Conservation (phyloP, 2,888 invertebrate species). For the Pterostichus madidus region DNA sequence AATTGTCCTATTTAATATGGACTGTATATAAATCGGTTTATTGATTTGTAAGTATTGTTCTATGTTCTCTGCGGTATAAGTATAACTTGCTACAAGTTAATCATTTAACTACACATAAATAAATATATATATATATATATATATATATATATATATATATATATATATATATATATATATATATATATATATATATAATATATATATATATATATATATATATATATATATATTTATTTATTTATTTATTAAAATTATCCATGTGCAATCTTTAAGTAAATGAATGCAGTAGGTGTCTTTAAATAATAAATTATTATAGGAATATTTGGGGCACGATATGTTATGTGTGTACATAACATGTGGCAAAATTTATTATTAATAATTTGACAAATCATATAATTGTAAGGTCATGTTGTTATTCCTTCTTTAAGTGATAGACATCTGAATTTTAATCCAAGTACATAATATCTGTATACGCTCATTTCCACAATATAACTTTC, state of each 20-base stretch:
- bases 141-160: slow-evolving; percentile 61
- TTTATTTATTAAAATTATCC: slow-evolving; percentile 62
- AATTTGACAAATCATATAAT: slow-evolving; percentile 4
- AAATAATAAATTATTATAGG: slow-evolving; percentile 46
- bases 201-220: slow-evolving; percentile 46
- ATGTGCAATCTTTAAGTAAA: slow-evolving; percentile 65
- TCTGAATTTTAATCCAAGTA: neutral
- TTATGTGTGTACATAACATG: slow-evolving; percentile 47
- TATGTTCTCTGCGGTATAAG: slow-evolving; percentile 54
- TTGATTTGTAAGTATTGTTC: slow-evolving; percentile 37
- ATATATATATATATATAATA: slow-evolving; percentile 63
- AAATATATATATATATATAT: slow-evolving; percentile 51
- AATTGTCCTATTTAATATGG: slow-evolving; percentile 4
- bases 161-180: slow-evolving; percentile 44
- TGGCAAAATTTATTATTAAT: slow-evolving; percentile 41
- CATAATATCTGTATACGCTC: slow-evolving; percentile 15
- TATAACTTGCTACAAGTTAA: slow-evolving; percentile 59
- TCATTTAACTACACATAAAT: slow-evolving; percentile 51
- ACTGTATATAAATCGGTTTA: slow-evolving; percentile 59
- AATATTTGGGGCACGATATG: slow-evolving; percentile 46
- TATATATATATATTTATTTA: slow-evolving; percentile 40
- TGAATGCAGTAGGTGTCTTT: slow-evolving; percentile 56
- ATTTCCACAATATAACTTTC: slow-evolving; percentile 15
- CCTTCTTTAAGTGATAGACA: neutral
- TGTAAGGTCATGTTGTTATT: slow-evolving; percentile 8